These are phyloP conservation scores for Cheilosia soror DNA, from an alignment of 2,888 invertebrate genomes.

Conservation along the genomic window DNA sequence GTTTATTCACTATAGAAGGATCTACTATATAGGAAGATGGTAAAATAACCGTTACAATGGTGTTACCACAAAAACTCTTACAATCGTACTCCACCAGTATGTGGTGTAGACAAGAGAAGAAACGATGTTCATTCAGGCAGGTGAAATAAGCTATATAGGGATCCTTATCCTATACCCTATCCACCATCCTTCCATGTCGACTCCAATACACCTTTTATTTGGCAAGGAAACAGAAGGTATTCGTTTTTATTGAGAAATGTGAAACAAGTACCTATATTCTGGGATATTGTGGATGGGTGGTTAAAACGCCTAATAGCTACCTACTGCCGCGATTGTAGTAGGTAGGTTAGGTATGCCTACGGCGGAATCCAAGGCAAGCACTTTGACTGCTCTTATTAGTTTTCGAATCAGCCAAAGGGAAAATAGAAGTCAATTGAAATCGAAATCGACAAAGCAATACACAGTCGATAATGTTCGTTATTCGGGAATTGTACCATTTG, in stretches of 20 bases:
- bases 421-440: constrained; percentile 73
- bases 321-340: constrained; percentile 22
- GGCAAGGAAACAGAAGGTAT: not conserved
- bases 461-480: constrained; percentile 72
- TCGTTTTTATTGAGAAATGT: constrained; percentile 64
- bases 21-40: no score
- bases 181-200: not conserved
- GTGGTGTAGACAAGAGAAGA: not conserved
- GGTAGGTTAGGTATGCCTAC: constrained; percentile 30
- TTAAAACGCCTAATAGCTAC: constrained; percentile 25
- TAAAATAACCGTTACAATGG: no score
- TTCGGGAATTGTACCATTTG: constrained; percentile 72
- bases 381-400: constrained; percentile 73
- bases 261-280: constrained; percentile 57
- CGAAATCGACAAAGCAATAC: constrained; percentile 68
- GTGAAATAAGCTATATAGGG: not conserved
- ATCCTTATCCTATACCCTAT: not conserved
- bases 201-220: constrained; percentile 6
- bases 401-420: constrained; percentile 73
- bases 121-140: not conserved
- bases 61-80: no score
- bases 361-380: constrained; percentile 63
- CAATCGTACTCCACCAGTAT: not conserved
- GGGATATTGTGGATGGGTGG: constrained; percentile 32
- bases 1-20: no score